Percentiles rank a stretch among this genome's conserved stretches.
phyloP scores from a whole-genome alignment of 2,797 vertebrate species.

The Clarias fuscus region DNA sequence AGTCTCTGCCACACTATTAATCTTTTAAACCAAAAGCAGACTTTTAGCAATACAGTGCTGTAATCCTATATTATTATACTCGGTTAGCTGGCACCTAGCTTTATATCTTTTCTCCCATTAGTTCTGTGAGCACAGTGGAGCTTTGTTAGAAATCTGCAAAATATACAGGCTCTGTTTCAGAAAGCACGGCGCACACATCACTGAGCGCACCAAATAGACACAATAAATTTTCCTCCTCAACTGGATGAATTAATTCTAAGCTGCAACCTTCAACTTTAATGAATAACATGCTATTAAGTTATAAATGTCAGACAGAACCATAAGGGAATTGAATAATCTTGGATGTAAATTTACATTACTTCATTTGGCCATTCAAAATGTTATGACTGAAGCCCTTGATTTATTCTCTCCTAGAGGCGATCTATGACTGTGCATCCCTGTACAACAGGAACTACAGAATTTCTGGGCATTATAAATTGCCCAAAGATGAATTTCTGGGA shows the following conservation, averaged over 20 bases:
- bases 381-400: neutral
- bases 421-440: slow-evolving; percentile 94
- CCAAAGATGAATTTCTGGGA: slow-evolving; percentile 92
- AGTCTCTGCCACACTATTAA: slow-evolving; percentile 30
- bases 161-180: slow-evolving; percentile 48
- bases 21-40: slow-evolving; percentile 50
- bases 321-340: neutral
- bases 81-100: slow-evolving; percentile 53
- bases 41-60: slow-evolving; percentile 52
- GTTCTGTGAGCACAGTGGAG: slow-evolving; percentile 60
- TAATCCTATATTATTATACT: slow-evolving; percentile 64
- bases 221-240: slow-evolving; percentile 19
- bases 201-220: neutral
- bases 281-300: neutral
- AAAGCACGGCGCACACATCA: slow-evolving; percentile 54
- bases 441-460: slow-evolving; percentile 91
- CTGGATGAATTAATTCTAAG: slow-evolving; percentile 32
- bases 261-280: slow-evolving; percentile 37
- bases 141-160: slow-evolving; percentile 58
- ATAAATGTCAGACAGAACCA: neutral
- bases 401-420: slow-evolving; percentile 79
- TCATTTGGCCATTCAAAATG: neutral
- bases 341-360: neutral
- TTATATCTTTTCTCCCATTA: slow-evolving; percentile 54
- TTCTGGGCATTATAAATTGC: slow-evolving; percentile 93